Evolutionary conservation across 1,140 invertebrate species (phyloP).

Genomic region (Diorhabda elongata): DNA sequence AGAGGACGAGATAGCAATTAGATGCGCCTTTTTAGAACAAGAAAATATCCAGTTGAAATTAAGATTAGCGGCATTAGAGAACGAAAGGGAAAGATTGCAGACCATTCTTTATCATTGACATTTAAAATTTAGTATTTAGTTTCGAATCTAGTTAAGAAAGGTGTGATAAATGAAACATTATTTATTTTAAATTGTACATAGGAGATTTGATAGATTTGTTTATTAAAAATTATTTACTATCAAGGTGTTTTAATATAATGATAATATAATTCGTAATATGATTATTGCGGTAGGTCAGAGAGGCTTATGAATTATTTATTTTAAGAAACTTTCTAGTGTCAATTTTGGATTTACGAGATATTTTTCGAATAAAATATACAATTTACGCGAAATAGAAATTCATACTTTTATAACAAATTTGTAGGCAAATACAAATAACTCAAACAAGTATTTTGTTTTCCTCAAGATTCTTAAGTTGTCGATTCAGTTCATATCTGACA

Average conservation of each 20-base stretch:
- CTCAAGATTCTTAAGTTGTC: no score
- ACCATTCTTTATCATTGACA: constrained; percentile 8
- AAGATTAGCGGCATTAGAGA: constrained; percentile 53
- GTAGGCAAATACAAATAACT: no score
- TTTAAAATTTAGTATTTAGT: neutral
- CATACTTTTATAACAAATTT: no score
- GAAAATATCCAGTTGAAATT: constrained; percentile 67
- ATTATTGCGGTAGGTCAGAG: neutral
- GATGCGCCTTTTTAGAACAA: constrained; percentile 78
- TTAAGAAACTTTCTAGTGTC: neutral
- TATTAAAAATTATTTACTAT: neutral
- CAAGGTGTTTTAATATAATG: neutral
- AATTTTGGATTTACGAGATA: neutral
- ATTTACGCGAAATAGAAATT: no score
- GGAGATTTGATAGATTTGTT: neutral
- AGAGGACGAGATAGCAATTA: constrained; percentile 88
- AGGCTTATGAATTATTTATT: neutral
- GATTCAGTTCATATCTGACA: no score
- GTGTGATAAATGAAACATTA: neutral
- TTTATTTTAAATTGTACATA: constrained; percentile 3
- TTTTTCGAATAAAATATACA: neutral
- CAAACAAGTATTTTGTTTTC: no score
- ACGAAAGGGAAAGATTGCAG: constrained; percentile 30
- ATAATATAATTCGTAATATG: neutral
- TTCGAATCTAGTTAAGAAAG: neutral